Evolutionary conservation across 2,888 invertebrate genomes (phyloP).

Genomic region (Tanytarsus gracilentus): DNA sequence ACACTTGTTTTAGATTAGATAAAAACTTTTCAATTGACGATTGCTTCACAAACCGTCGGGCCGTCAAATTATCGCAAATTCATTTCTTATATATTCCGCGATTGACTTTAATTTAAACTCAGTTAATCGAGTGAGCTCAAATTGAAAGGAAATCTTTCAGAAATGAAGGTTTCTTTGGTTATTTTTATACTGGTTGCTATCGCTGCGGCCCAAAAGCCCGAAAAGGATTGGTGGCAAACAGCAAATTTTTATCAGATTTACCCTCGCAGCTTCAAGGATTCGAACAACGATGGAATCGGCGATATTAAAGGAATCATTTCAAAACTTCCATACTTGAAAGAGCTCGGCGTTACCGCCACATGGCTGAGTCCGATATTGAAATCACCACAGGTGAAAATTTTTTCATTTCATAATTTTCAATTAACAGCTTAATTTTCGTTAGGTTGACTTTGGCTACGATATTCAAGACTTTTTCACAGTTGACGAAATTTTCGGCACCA

Average conservation of each 20-base stretch:
- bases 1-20: no score
- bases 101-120: no score
- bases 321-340: constrained; percentile 55
- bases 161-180: constrained; percentile 2
- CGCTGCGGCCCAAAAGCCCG: constrained; percentile 31
- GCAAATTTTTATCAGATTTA: constrained; percentile 66
- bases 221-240: constrained; percentile 65
- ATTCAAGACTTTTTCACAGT: constrained; percentile 59
- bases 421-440: constrained; percentile 35
- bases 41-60: no score
- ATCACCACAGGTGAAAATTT: constrained; percentile 69
- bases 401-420: constrained; percentile 61
- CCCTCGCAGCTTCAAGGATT: constrained; percentile 71
- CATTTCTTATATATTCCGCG: no score
- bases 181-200: background rate
- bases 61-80: no score
- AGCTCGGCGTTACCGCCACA: constrained; percentile 55
- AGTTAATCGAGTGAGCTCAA: no score
- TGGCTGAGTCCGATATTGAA: constrained; percentile 67
- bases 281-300: constrained; percentile 63
- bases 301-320: constrained; percentile 52
- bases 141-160: background rate
- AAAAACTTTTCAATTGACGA: no score
- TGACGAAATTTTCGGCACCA: constrained; percentile 59
- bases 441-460: constrained; percentile 66